Base-by-base conservation (phyloP, 2,113 vertebrate genomes). In the Phainopepla nitens region DNA sequence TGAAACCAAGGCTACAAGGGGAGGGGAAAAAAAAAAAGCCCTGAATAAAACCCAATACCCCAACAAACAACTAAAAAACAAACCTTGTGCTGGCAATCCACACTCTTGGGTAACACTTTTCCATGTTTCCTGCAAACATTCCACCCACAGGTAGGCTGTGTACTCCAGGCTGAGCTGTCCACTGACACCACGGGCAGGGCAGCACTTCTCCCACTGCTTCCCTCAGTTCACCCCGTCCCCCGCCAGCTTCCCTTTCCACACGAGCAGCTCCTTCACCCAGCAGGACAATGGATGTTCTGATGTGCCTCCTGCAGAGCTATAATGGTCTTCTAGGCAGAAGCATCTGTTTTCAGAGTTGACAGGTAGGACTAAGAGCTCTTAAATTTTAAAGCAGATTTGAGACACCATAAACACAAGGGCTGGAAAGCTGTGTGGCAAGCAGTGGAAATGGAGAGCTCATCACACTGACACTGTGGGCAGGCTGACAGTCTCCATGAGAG, bases 101-200 rank as follows among this genome's bases (percentile, higher is more conserved):
- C 33, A 7, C 17, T 56, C 47, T 13, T 79, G 57, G 77, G 36
- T 62, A 87, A 60, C 11, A 11, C 51, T 51, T 42, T 17, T 39
- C 49, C 50, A 29, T 1, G 2, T 31, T 61, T 35, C 15, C 66
- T 18, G 13, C 2, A 54, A 58, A 13, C 7, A 7, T 3, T 39
- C 9, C 54, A 68, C 7, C 15, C 49, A 10, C 22, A 29, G 7
- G 49, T 3, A 36, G 70, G 27, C n/a, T 19, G 18, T 8, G 42
- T 5, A 5, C 16, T n/a, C 50, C 85, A 70, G 77, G 66, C 49
- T 14, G 50, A 64, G 77, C 53, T 25, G 41, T 16, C 29, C 3
- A 3, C 15, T 18, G 16, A 29, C 29, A 47, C 6, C 0, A 0
- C 0, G 10, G 53, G 54, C 45, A 73, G 50, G n/a, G 62, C 58